These are phyloP conservation scores for Xestia xanthographa DNA, from an alignment of 2,888 invertebrate species.

Conservation along the genomic window DNA sequence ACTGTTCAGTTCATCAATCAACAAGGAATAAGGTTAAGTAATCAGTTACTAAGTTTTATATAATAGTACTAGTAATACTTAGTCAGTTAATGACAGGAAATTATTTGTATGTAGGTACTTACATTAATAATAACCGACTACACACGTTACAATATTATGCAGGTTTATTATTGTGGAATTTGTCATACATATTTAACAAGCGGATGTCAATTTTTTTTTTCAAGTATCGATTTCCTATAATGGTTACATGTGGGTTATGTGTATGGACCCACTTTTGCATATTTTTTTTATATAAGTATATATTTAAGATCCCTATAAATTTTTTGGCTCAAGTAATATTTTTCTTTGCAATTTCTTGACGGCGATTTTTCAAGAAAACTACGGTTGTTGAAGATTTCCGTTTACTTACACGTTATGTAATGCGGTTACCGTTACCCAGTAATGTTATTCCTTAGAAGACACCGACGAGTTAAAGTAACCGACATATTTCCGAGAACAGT, in stretches of 20 bases:
- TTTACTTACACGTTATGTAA: slow-evolving; percentile 44
- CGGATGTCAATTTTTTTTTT: slow-evolving; percentile 33
- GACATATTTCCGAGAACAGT: slow-evolving; percentile 46
- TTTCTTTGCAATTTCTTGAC: neutral
- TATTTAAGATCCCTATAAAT: too few relatives aligned
- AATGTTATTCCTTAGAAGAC: slow-evolving; percentile 56
- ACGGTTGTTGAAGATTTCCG: slow-evolving; percentile 1
- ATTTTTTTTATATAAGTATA: neutral
- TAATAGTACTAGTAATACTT: slow-evolving; percentile 44
- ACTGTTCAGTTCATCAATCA: slow-evolving; percentile 54
- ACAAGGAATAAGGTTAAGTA: slow-evolving; percentile 49
- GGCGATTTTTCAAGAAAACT: slow-evolving; percentile 3
- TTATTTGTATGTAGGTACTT: slow-evolving; percentile 54
- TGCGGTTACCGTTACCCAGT: slow-evolving; percentile 39
- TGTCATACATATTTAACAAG: slow-evolving; percentile 31
- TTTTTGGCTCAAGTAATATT: neutral
- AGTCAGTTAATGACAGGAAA: slow-evolving; percentile 59
- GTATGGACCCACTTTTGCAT: neutral
- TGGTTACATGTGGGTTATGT: neutral
- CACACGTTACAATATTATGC: slow-evolving; percentile 26
- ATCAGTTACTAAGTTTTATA: slow-evolving; percentile 51
- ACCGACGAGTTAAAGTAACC: slow-evolving; percentile 36
- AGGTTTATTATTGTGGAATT: slow-evolving; percentile 32
- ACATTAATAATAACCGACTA: slow-evolving; percentile 45
- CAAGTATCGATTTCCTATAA: slow-evolving; percentile 5